Evolutionary conservation across 2,797 vertebrate genomes (phyloP).

Genomic region (Myotis planiceps): DNA sequence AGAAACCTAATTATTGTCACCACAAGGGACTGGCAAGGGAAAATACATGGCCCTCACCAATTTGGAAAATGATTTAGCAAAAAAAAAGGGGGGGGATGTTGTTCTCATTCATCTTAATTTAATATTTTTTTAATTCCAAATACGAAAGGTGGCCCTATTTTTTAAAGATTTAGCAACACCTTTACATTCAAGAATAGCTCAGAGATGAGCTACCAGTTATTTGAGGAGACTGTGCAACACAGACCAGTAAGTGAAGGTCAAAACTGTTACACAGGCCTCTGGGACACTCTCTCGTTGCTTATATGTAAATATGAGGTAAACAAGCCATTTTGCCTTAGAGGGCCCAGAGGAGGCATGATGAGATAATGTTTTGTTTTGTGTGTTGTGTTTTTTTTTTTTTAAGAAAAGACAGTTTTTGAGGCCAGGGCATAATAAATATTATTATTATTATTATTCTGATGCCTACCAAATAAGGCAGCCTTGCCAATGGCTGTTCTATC

Average conservation of each 20-base stretch:
- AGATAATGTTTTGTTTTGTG: neutral
- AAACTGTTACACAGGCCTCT: neutral
- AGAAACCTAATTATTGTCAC: constrained; percentile 50
- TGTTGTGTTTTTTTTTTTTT: neutral
- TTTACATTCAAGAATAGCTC: neutral
- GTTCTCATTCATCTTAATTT: constrained; percentile 17
- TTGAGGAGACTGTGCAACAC: neutral
- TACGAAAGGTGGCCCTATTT: neutral
- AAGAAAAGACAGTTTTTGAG: neutral
- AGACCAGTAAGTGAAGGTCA: constrained; percentile 9
- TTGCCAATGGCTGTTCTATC: neutral
- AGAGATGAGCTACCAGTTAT: neutral
- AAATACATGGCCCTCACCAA: neutral
- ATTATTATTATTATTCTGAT: constrained; percentile 37
- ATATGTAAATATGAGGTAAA: constrained; percentile 47
- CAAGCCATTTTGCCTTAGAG: constrained; percentile 1
- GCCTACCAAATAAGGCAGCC: neutral
- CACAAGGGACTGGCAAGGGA: neutral
- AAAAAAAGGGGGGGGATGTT: neutral
- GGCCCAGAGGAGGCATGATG: neutral
- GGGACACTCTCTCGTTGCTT: neutral
- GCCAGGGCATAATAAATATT: constrained; percentile 42
- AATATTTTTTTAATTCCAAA: neutral
- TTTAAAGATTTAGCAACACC: neutral
- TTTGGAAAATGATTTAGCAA: constrained; percentile 21